Evolutionary conservation across 2,797 vertebrate genomes (phyloP).

Genomic region (Alcedo atthis): DNA sequence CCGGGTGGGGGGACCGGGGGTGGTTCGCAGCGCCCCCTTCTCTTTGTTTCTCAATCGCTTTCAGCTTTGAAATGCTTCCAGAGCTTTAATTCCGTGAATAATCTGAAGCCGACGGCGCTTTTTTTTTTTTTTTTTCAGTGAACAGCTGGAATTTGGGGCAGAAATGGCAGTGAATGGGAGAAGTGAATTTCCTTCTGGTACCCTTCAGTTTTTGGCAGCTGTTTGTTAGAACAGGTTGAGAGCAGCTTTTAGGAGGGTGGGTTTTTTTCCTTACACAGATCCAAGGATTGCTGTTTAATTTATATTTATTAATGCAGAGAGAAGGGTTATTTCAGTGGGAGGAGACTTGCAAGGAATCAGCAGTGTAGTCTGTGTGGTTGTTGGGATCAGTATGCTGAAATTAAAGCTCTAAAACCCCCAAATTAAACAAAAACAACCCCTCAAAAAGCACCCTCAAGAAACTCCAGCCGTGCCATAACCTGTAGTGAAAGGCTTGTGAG

Average conservation of each 20-base stretch:
- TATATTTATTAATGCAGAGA: too few relatives aligned
- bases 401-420: background rate
- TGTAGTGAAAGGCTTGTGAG: background rate
- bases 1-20: background rate
- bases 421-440: background rate
- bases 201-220: background rate
- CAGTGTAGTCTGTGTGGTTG: background rate
- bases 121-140: too few relatives aligned
- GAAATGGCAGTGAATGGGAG: background rate
- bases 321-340: background rate
- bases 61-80: background rate
- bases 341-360: background rate
- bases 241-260: background rate
- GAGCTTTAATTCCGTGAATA: background rate
- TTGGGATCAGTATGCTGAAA: background rate
- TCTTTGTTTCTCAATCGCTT: background rate
- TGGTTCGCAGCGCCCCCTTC: background rate
- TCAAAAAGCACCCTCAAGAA: background rate
- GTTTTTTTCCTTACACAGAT: background rate
- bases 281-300: background rate
- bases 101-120: background rate
- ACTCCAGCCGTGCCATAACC: background rate
- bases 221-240: fast-evolving
- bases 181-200: background rate
- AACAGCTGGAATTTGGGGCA: fast-evolving